These are phyloP conservation scores for Thalassarche chlororhynchos DNA, from an alignment of 2,113 vertebrate genomes.

Conservation along the genomic window DNA sequence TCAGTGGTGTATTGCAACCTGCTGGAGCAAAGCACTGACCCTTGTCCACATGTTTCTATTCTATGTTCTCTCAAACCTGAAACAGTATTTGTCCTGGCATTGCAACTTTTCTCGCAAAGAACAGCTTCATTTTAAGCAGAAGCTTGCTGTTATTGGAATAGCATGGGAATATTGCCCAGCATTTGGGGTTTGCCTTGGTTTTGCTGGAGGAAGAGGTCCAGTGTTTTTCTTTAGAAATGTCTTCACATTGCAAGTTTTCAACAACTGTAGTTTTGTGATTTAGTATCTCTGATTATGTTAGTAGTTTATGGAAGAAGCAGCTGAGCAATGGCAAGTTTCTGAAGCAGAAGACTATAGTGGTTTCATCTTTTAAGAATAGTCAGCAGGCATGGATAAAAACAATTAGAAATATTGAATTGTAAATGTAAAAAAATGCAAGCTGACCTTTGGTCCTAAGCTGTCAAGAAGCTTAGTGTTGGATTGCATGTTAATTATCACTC, in stretches of 20 bases:
- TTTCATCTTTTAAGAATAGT: neutral
- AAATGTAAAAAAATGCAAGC: neutral
- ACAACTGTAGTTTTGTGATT: neutral
- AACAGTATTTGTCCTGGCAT: neutral
- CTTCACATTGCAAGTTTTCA: neutral
- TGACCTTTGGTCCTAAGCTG: neutral
- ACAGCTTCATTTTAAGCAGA: neutral
- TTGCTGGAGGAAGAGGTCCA: neutral
- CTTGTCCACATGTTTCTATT: fast-evolving
- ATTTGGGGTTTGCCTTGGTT: neutral
- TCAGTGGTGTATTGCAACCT: neutral
- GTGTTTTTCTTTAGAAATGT: neutral
- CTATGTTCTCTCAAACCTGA: neutral
- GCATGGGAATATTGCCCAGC: neutral
- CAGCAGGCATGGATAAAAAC: neutral
- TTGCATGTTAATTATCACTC: neutral
- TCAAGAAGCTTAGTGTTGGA: neutral
- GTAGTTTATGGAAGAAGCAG: neutral
- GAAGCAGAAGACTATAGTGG: neutral
- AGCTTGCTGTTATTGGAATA: neutral
- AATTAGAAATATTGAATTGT: neutral
- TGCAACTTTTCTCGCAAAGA: neutral
- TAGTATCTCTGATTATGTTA: neutral
- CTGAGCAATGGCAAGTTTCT: neutral
- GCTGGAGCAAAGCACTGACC: neutral